phyloP scores from a whole-genome alignment of 92 coral and sea anemone species.

The Palythoa grandiflora region DNA sequence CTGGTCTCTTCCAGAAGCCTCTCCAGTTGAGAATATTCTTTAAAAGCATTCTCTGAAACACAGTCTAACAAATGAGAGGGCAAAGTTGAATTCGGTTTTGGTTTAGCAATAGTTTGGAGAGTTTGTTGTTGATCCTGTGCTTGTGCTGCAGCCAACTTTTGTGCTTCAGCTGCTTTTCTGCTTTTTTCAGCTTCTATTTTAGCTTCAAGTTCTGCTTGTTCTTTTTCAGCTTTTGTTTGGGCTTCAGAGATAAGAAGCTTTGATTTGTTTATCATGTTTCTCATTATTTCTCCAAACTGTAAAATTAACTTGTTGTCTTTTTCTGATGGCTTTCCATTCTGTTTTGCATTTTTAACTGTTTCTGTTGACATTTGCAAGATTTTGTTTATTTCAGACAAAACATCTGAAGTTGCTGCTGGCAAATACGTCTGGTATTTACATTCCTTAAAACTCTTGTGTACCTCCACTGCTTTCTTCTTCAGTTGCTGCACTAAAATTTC shows the following conservation, averaged over 20 bases:
- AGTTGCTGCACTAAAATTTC: constrained; percentile 50
- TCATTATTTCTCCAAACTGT: constrained; percentile 62
- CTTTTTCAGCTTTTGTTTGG: constrained; percentile 70
- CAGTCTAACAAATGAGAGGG: constrained; percentile 65
- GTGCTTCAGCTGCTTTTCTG: constrained; percentile 55
- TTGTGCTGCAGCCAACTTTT: constrained; percentile 29
- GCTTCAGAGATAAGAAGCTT: constrained; percentile 66
- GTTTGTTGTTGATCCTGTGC: constrained; percentile 17
- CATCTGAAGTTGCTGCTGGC: constrained; percentile 51
- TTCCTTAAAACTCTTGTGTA: constrained; percentile 61
- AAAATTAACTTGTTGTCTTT: constrained; percentile 60
- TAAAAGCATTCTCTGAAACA: constrained; percentile 80
- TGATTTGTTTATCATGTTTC: constrained; percentile 60
- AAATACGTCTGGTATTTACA: constrained; percentile 58
- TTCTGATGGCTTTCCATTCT: constrained; percentile 65
- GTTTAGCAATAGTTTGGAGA: constrained; percentile 21
- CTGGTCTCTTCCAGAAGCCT: constrained; percentile 62
- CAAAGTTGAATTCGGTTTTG: constrained; percentile 41
- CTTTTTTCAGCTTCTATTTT: constrained; percentile 61
- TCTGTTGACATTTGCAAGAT: constrained; percentile 64
- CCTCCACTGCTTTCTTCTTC: constrained; percentile 36
- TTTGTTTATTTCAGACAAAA: constrained; percentile 66
- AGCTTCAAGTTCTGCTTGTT: constrained; percentile 72
- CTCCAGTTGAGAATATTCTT: constrained; percentile 77
- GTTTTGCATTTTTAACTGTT: constrained; percentile 51